A percentile compares a stretch with the other conserved stretches of the same genome.
These are phyloP conservation scores for Notarius lentiginosus DNA, from an alignment of 2,113 vertebrate genomes.

Conservation along the genomic window DNA sequence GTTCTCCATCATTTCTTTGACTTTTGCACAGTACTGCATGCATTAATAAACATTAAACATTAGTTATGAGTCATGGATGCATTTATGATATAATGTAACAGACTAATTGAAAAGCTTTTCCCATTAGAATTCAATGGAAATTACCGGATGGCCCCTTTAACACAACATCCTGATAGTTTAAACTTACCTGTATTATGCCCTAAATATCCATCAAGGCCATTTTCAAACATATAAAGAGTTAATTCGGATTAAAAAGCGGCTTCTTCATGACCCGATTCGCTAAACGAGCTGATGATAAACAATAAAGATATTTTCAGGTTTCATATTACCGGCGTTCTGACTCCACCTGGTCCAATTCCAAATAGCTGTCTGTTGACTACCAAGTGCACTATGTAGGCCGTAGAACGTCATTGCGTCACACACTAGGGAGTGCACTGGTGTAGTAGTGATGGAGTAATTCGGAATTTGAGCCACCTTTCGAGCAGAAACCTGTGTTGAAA, in stretches of 20 bases:
- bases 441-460: not conserved
- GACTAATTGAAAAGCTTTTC: not conserved
- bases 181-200: constrained; percentile 6
- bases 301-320: constrained; percentile 30
- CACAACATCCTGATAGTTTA: not conserved
- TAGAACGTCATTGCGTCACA: not conserved
- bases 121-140: not conserved
- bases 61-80: not conserved
- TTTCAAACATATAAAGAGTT: not conserved
- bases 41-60: not conserved
- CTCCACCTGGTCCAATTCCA: not conserved
- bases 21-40: not conserved
- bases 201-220: not conserved
- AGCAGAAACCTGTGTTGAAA: constrained; percentile 68
- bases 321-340: constrained; percentile 26
- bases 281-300: not conserved
- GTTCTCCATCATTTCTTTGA: too few species aligned
- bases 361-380: not conserved
- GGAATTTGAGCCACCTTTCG: constrained; percentile 39
- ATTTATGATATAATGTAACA: not conserved
- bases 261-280: not conserved
- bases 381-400: not conserved
- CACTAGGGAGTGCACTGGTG: not conserved
- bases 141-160: not conserved
- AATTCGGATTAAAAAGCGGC: not conserved